Evolutionary conservation across 2,797 vertebrate genomes (phyloP).

Genomic region (Lithobates pipiens): DNA sequence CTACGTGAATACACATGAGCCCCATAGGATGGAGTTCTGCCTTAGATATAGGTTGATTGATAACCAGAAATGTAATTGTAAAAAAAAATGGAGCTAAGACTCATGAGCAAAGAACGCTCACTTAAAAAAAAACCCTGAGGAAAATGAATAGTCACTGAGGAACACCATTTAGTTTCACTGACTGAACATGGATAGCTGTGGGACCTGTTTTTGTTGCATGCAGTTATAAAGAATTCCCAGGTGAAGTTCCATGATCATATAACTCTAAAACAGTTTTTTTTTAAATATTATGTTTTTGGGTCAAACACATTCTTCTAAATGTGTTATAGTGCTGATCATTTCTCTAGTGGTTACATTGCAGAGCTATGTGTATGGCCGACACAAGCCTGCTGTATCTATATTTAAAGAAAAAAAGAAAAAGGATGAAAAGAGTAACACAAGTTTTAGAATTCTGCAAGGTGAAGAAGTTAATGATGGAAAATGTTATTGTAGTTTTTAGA

Average conservation of each 20-base stretch:
- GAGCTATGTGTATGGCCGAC: background rate
- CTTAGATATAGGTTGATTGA: background rate
- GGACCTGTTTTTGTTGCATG: slow-evolving; percentile 12
- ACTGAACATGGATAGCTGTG: slow-evolving; percentile 16
- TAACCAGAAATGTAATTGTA: background rate
- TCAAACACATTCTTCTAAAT: slow-evolving; percentile 35
- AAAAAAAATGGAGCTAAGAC: background rate
- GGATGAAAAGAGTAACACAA: slow-evolving; percentile 17
- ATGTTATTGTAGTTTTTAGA: slow-evolving; percentile 37
- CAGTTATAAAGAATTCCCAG: slow-evolving; percentile 41
- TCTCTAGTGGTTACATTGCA: slow-evolving; percentile 28
- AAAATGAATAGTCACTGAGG: slow-evolving; percentile 36
- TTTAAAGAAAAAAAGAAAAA: slow-evolving; percentile 29
- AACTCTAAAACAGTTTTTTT: slow-evolving; percentile 4
- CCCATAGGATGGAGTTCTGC: background rate
- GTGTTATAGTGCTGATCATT: background rate
- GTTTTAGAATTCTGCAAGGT: slow-evolving; percentile 44
- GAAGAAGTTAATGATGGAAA: slow-evolving; percentile 45
- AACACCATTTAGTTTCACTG: slow-evolving; percentile 37
- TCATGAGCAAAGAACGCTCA: background rate
- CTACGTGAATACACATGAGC: too few species aligned
- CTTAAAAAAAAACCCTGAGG: background rate
- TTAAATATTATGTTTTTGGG: slow-evolving; percentile 45
- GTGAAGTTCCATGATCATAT: slow-evolving; percentile 17
- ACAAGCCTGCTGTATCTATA: slow-evolving; percentile 23